Percentiles rank a stretch among this genome's conserved stretches.
Evolutionary conservation across 2,113 vertebrate species (phyloP).

Genomic region (Malurus cyaneus): DNA sequence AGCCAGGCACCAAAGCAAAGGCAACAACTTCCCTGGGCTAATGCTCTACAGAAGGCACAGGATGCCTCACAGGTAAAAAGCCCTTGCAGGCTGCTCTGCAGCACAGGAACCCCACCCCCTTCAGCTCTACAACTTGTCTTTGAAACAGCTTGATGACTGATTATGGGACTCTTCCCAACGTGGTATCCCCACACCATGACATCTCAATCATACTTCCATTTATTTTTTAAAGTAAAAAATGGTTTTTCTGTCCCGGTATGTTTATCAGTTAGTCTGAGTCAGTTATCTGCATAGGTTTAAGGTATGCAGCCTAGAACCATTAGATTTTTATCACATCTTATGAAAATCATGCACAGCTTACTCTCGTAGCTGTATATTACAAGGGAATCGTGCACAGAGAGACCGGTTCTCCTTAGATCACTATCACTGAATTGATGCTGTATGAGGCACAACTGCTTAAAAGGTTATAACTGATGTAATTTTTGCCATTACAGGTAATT

Average conservation of each 20-base stretch:
- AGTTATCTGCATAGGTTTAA: conserved; percentile 41
- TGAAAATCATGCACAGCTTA: conserved; percentile 53
- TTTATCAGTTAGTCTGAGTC: conserved; percentile 46
- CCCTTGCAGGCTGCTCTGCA: background rate
- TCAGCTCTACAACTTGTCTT: background rate
- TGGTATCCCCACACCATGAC: conserved; percentile 15
- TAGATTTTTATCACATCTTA: conserved; percentile 52
- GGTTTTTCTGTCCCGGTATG: background rate
- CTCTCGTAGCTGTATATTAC: conserved; percentile 48
- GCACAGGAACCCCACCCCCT: background rate
- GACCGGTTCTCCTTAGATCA: conserved; percentile 49
- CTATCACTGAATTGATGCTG: conserved; percentile 56
- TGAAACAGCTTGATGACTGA: conserved; percentile 41
- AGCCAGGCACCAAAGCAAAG: background rate
- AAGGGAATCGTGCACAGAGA: background rate
- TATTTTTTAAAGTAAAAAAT: conserved; percentile 30
- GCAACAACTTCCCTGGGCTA: fast-evolving
- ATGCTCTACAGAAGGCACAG: background rate
- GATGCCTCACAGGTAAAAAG: background rate
- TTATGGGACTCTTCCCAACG: conserved; percentile 18
- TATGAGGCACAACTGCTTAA: conserved; percentile 56
- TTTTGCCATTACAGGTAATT: conserved; percentile 67
- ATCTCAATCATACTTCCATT: conserved; percentile 45
- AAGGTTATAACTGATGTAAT: conserved; percentile 66
- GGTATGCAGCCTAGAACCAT: conserved; percentile 45